Percentiles rank a stretch among this genome's conserved stretches.
These are phyloP conservation scores for Sceloporus undulatus DNA, from an alignment of 2,113 vertebrate genomes.

Conservation along the genomic window DNA sequence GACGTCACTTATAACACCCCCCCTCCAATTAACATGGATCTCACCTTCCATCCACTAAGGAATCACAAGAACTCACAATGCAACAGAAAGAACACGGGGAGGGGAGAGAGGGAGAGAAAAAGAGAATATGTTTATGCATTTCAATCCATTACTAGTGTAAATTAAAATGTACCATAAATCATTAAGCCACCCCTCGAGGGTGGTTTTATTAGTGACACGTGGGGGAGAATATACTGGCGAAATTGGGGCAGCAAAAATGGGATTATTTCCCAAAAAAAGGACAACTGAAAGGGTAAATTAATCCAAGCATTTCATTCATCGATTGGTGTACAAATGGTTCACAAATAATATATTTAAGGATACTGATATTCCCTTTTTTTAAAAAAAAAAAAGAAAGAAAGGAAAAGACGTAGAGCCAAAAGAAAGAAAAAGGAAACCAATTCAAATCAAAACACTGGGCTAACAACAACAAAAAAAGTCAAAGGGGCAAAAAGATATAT, in stretches of 20 bases:
- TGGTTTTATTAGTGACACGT: conserved; percentile 56
- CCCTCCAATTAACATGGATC: conserved; percentile 3
- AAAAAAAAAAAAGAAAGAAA: neutral
- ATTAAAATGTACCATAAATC: conserved; percentile 63
- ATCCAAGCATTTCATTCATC: conserved; percentile 71
- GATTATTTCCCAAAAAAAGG: conserved; percentile 61
- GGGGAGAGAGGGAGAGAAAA: neutral
- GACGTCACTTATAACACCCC: conserved; percentile 43
- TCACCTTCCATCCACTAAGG: neutral
- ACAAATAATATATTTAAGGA: conserved; percentile 69
- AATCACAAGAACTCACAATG: conserved; percentile 51
- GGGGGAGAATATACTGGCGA: conserved; percentile 31
- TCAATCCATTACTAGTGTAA: conserved; percentile 68
- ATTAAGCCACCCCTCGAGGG: conserved; percentile 35
- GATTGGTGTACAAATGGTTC: conserved; percentile 81
- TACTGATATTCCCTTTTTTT: conserved; percentile 4
- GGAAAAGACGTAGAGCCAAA: neutral
- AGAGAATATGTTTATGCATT: conserved; percentile 56
- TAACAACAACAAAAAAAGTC: conserved; percentile 69
- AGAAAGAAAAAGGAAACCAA: neutral
- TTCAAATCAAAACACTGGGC: conserved; percentile 25
- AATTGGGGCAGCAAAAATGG: conserved; percentile 33
- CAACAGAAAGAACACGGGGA: conserved; percentile 36
- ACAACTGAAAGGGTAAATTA: conserved; percentile 65
- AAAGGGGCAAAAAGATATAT: conserved; percentile 49